Evolutionary conservation across 2,888 invertebrate genomes (phyloP), one percentile per base, ranked within the genome.

Genomic region (Catocala nupta): DNA sequence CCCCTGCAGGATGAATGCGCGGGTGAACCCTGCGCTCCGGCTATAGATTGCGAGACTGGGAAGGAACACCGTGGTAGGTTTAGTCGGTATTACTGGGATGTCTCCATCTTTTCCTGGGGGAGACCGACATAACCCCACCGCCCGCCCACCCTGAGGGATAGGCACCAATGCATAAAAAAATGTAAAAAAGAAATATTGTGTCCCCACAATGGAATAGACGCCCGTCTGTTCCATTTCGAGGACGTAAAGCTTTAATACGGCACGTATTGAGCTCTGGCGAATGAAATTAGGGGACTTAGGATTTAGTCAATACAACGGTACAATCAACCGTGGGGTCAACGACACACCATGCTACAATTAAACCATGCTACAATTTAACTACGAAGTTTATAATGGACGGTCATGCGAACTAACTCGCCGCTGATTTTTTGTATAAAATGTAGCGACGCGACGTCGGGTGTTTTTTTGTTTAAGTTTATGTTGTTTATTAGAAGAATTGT

Each of bases 191-290:
- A n/a, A n/a, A n/a, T n/a, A n/a, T n/a, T 25, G 25, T 1, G 25
- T 25, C 25, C 25, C 25, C 25, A 4, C 0, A 25, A 25, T 43
- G n/a, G 10, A 43, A n/a, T 7, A 59, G 54, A 50, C 70, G 78
- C 67, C 13, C 69, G 65, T 65, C 53, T 73, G 13, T 59, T 56
- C 65, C 71, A 73, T 55, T 64, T 56, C 56, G 68, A 58, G 67
- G 66, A 69, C 71, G 63, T 63, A 66, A 60, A 67, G 72, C 73
- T 70, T 75, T 82, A 84, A 85, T 84, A 71, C 78, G 63, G 73
- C 87, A 86, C 86, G 87, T 84, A 81, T 75, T 71, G 70, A 75
- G 83, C 74, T 71, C 87, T 84, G 84, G 85, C 86, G 81, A 66
- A 72, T 78, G 73, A 80, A 85, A 88, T 89, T 85, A 85, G 78